Evolutionary conservation across 2,888 invertebrate genomes (phyloP).

Genomic region (Neoscelio sp.): DNA sequence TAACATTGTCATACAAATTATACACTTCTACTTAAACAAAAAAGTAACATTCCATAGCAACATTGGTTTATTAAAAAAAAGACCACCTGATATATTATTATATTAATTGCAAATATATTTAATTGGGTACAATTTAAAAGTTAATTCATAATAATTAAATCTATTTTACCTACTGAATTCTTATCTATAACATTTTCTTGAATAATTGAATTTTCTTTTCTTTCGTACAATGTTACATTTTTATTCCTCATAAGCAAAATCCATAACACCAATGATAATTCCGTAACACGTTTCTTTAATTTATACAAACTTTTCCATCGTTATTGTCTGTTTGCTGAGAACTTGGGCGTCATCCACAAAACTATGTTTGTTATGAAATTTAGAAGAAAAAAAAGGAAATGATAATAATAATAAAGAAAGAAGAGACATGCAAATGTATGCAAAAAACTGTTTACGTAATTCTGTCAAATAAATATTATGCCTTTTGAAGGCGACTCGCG

Average conservation of each 20-base stretch:
- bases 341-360: constrained; percentile 20
- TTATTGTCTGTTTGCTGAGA: constrained; percentile 32
- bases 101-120: background rate
- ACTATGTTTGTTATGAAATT: constrained; percentile 34
- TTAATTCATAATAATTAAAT: no score
- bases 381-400: constrained; percentile 34
- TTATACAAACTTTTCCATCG: constrained; percentile 19
- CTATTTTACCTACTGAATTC: no score
- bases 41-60: no score
- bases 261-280: no score
- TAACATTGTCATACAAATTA: constrained; percentile 31
- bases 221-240: no score
- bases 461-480: constrained; percentile 42
- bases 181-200: no score
- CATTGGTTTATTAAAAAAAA: no score
- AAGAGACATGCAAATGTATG: constrained; percentile 25
- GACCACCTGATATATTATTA: no score
- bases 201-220: no score
- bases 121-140: no score
- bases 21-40: constrained; percentile 14
- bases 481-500: constrained; percentile 26
- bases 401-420: constrained; percentile 41
- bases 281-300: constrained; percentile 3
- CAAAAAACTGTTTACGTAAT: constrained; percentile 53
- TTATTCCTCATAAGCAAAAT: background rate